Evolutionary conservation across 2,888 invertebrate genomes (phyloP).

Genomic region (Acronicta aceris): DNA sequence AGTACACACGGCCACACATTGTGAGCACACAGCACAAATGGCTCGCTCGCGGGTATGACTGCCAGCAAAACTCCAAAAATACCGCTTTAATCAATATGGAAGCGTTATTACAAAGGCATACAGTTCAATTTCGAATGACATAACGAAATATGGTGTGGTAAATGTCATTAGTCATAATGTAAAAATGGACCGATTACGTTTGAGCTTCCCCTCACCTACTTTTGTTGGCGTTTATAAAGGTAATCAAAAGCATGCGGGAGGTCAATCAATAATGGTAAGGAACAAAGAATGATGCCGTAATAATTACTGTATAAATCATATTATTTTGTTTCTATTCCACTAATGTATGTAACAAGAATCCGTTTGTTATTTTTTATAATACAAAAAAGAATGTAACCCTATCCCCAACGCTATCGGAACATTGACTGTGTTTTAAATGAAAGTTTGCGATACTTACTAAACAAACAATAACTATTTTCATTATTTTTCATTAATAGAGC

Average conservation of each 20-base stretch:
- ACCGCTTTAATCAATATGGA: background rate
- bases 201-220: conserved; percentile 27
- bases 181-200: conserved; percentile 11
- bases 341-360: too few species aligned
- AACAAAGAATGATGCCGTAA: conserved; percentile 35
- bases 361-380: too few species aligned
- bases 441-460: too few species aligned
- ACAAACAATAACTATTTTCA: too few species aligned
- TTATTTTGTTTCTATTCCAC: background rate
- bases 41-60: conserved; percentile 35
- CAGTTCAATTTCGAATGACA: conserved; percentile 22
- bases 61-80: conserved; percentile 19
- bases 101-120: conserved; percentile 1
- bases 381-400: too few species aligned
- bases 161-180: conserved; percentile 21
- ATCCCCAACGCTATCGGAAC: too few species aligned
- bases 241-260: conserved; percentile 12
- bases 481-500: too few species aligned
- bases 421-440: too few species aligned
- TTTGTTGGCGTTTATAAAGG: conserved; percentile 6
- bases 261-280: conserved; percentile 27
- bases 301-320: background rate
- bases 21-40: conserved; percentile 44
- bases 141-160: background rate
- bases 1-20: conserved; percentile 35